Percentiles rank a stretch among this genome's conserved stretches.
These are phyloP conservation scores for Elysia crispata DNA, from an alignment of 2,888 invertebrate genomes.

Conservation along the genomic window DNA sequence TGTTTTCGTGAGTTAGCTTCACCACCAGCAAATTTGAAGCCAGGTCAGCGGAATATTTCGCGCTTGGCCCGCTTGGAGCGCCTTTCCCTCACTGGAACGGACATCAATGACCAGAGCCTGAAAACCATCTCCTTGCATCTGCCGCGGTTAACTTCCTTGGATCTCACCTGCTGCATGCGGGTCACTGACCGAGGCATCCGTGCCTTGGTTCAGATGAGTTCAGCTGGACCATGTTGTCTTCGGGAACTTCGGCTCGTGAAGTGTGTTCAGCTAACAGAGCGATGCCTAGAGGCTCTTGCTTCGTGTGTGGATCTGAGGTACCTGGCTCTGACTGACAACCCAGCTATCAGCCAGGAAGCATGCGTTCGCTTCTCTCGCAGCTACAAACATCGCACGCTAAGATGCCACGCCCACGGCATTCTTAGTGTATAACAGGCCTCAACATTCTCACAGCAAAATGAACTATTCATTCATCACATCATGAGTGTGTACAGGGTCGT, in stretches of 20 bases:
- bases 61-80: constrained; percentile 87
- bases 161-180: constrained; percentile 90
- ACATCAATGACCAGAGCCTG: constrained; percentile 92
- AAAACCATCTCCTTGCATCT: constrained; percentile 76
- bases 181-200: constrained; percentile 93
- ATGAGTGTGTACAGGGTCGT: neutral
- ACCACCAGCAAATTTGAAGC: constrained; percentile 90
- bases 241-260: constrained; percentile 46
- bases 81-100: constrained; percentile 90
- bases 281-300: constrained; percentile 46
- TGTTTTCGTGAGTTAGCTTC: constrained; percentile 90
- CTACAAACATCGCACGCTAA: constrained; percentile 42
- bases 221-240: constrained; percentile 41
- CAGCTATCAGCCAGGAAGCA: constrained; percentile 50
- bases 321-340: constrained; percentile 49
- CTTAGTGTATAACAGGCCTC: constrained; percentile 33
- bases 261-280: constrained; percentile 51
- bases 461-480: too few species aligned
- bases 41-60: constrained; percentile 85
- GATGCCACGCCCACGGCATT: constrained; percentile 45
- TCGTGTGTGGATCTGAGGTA: constrained; percentile 42
- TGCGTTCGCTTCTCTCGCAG: constrained; percentile 45
- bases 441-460: too few species aligned
- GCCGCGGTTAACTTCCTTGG: constrained; percentile 83
- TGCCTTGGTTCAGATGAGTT: constrained; percentile 56